Conservation (phyloP, 1,140 invertebrate genomes). For the Drosophila hydei region DNA sequence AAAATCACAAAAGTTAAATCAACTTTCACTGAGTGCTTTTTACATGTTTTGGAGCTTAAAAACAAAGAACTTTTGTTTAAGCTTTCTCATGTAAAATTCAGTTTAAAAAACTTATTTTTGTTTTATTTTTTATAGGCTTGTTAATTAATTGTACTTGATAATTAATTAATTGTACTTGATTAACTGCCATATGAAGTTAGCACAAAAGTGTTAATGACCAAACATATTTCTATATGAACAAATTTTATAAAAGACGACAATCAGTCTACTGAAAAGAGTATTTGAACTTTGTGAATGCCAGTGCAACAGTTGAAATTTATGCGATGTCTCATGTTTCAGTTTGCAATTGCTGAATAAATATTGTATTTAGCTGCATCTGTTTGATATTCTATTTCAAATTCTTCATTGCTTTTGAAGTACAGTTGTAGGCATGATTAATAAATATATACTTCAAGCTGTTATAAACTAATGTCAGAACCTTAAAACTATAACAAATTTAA, state of each 20-base stretch:
- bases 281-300: not conserved
- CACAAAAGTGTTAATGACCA: slow-evolving; percentile 1
- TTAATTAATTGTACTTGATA: not conserved
- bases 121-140: not conserved
- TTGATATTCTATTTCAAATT: not conserved
- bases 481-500: slow-evolving; percentile 9
- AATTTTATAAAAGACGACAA: too few species aligned
- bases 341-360: not conserved
- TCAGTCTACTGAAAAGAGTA: not conserved
- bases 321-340: not conserved
- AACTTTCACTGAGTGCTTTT: not conserved
- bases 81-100: not conserved
- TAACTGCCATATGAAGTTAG: not conserved
- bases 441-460: slow-evolving; percentile 2
- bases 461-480: slow-evolving; percentile 12
- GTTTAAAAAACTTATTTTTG: not conserved
- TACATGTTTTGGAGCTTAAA: too few species aligned
- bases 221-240: not conserved
- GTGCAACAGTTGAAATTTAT: not conserved
- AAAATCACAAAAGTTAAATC: not conserved
- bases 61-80: not conserved
- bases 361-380: not conserved
- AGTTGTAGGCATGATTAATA: too few species aligned
- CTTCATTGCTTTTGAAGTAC: not conserved
- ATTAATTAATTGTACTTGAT: too few species aligned